Evolutionary conservation across 2,888 invertebrate genomes (phyloP).

Genomic region (Andrena marginata): DNA sequence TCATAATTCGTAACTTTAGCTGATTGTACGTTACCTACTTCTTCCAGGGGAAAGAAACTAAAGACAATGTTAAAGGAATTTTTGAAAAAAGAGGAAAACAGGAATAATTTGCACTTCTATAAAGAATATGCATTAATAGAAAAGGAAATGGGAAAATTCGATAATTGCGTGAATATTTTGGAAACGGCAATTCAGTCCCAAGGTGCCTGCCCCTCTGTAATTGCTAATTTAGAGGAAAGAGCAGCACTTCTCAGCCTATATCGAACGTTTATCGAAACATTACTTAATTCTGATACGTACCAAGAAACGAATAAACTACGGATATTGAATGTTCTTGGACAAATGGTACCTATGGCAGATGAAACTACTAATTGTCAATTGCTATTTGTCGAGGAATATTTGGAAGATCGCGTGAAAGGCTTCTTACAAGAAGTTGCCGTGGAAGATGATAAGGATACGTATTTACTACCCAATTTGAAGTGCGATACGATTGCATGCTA

Average conservation of each 20-base stretch:
- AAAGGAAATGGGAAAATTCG: constrained; percentile 86
- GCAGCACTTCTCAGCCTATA: constrained; percentile 84
- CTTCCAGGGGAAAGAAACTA: constrained; percentile 84
- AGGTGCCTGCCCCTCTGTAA: constrained; percentile 69
- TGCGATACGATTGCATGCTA: constrained; percentile 87
- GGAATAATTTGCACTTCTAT: constrained; percentile 87
- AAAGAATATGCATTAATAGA: constrained; percentile 89
- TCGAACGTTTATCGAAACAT: constrained; percentile 82
- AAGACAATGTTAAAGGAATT: constrained; percentile 87
- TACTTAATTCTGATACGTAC: constrained; percentile 71
- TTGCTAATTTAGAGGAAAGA: constrained; percentile 77
- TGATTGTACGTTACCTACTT: neutral
- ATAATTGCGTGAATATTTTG: constrained; percentile 86
- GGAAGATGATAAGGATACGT: constrained; percentile 69
- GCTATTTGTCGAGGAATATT: constrained; percentile 69
- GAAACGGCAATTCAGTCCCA: constrained; percentile 85
- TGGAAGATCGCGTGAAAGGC: constrained; percentile 70
- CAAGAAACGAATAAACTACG: constrained; percentile 64
- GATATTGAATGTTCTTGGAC: constrained; percentile 70
- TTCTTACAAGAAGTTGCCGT: constrained; percentile 65
- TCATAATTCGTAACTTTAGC: neutral
- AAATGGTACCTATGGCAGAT: constrained; percentile 63
- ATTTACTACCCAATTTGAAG: constrained; percentile 86
- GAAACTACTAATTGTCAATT: constrained; percentile 56
- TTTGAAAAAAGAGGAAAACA: constrained; percentile 86